Conservation (phyloP, 2,113 vertebrate species). For the Anarrhichthys ocellatus region DNA sequence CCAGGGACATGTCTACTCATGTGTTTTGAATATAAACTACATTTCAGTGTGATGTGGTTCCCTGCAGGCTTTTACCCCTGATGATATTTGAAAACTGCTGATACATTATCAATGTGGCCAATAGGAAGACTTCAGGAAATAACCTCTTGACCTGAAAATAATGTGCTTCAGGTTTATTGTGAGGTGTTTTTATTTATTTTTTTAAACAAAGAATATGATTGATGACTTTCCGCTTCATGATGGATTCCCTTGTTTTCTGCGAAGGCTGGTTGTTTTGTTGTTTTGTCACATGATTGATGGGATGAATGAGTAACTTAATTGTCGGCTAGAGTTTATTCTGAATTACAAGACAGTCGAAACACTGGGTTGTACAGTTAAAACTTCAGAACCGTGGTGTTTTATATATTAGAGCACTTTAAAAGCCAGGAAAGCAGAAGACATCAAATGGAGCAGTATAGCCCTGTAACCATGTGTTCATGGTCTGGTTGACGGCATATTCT, state of each 20-base stretch:
- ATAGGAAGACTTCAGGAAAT: constrained; percentile 30
- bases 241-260: constrained; percentile 56
- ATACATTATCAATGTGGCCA: constrained; percentile 16
- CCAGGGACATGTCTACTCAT: background rate
- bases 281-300: constrained; percentile 60
- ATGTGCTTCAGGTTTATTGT: constrained; percentile 34
- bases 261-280: constrained; percentile 42
- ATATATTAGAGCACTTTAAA: background rate
- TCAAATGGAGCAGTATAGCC: constrained; percentile 47
- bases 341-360: constrained; percentile 28
- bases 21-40: constrained; percentile 15
- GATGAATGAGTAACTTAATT: constrained; percentile 48
- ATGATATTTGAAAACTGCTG: constrained; percentile 42
- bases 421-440: constrained; percentile 12
- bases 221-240: constrained; percentile 52
- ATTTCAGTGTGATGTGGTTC: background rate
- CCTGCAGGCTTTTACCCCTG: background rate
- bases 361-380: constrained; percentile 23
- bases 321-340: constrained; percentile 45
- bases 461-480: constrained; percentile 63
- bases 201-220: constrained; percentile 41
- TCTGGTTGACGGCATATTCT: constrained; percentile 66
- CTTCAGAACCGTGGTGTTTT: background rate
- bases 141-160: constrained; percentile 60
- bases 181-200: background rate